Percentiles rank a stretch among this genome's conserved stretches.
These are phyloP conservation scores for Cyprinodon tularosa DNA, from an alignment of 2,113 vertebrate species.

Conservation along the genomic window DNA sequence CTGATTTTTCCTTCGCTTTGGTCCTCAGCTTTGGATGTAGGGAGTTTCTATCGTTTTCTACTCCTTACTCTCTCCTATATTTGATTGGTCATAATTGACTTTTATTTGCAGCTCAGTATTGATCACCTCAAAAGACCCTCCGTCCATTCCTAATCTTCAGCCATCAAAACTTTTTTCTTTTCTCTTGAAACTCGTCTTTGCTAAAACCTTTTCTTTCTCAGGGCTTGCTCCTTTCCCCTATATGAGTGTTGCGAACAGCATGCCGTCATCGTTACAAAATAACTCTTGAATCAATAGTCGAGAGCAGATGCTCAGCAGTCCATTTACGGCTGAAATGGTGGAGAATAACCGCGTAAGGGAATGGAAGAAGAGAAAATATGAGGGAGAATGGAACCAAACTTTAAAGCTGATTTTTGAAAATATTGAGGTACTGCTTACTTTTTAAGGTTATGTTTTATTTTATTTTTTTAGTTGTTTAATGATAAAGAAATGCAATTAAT, in stretches of 20 bases:
- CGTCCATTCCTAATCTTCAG: slow-evolving; percentile 9
- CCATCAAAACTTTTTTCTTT: slow-evolving; percentile 5
- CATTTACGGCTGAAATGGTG: slow-evolving; percentile 47
- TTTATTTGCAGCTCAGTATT: slow-evolving; percentile 59
- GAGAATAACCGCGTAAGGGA: slow-evolving; percentile 48
- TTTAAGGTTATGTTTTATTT: background rate
- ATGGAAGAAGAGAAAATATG: slow-evolving; percentile 4
- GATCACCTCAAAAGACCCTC: slow-evolving; percentile 50
- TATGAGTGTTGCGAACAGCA: slow-evolving; percentile 55
- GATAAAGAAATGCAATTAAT: too few species aligned
- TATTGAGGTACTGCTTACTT: background rate
- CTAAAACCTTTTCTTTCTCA: slow-evolving; percentile 33
- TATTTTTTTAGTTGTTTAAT: background rate
- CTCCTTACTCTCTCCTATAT: slow-evolving; percentile 18
- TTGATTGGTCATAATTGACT: slow-evolving; percentile 64
- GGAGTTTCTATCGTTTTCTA: slow-evolving; percentile 36
- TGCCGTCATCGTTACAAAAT: slow-evolving; percentile 59
- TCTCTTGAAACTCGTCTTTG: background rate
- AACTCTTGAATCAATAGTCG: slow-evolving; percentile 66
- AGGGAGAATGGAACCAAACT: background rate
- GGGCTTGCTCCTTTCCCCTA: slow-evolving; percentile 36
- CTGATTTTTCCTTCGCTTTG: slow-evolving; percentile 12
- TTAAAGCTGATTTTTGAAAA: background rate
- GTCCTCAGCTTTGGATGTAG: slow-evolving; percentile 40
- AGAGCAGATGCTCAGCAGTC: slow-evolving; percentile 57